A percentile compares a stretch with the other conserved stretches of the same genome.
Conservation (phyloP, 2,113 vertebrate species). For the Micronycteris hirsuta region DNA sequence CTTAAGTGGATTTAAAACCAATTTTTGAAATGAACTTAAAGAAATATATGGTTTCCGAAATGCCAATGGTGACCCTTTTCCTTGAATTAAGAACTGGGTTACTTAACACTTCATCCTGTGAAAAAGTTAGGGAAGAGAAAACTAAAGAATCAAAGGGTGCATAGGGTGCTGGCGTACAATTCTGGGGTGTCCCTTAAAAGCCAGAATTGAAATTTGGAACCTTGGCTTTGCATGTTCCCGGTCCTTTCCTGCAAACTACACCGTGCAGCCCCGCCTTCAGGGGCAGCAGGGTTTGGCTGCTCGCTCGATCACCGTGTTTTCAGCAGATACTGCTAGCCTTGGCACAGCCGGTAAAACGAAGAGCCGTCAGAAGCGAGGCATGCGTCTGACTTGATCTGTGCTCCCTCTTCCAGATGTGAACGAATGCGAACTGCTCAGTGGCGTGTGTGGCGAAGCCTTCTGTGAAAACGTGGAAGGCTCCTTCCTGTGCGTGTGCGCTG, state of each 20-base stretch:
- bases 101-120: neutral
- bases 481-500: constrained; percentile 91
- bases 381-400: constrained; percentile 35
- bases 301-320: constrained; percentile 34
- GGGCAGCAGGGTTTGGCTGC: constrained; percentile 43
- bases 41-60: neutral
- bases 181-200: neutral
- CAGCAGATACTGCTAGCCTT: constrained; percentile 36
- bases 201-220: neutral
- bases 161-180: rapidly evolving
- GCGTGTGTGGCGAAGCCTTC: constrained; percentile 93
- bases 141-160: neutral
- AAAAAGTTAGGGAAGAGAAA: neutral
- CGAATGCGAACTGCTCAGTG: constrained; percentile 93
- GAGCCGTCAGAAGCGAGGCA: constrained; percentile 13
- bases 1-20: neutral
- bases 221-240: neutral
- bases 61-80: neutral
- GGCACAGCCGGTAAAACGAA: constrained; percentile 52
- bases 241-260: neutral
- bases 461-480: constrained; percentile 94
- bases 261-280: neutral
- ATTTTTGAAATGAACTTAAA: neutral
- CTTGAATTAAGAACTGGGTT: neutral
- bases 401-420: constrained; percentile 90